These are phyloP conservation scores for Strigamia crassipes DNA, from an alignment of 2,888 invertebrate species.

Conservation along the genomic window DNA sequence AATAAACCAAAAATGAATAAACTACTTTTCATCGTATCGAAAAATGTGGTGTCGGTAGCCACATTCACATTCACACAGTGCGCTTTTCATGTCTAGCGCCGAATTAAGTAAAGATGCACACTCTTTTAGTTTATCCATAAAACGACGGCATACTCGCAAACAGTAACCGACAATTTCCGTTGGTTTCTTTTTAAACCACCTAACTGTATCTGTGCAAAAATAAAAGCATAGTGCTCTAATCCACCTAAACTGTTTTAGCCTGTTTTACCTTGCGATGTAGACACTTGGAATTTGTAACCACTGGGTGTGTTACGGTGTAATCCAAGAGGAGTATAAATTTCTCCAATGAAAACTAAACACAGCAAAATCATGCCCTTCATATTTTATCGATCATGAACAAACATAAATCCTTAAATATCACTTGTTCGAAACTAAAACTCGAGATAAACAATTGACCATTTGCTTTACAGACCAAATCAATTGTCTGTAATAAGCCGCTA, in stretches of 20 bases:
- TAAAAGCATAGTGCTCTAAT: background rate
- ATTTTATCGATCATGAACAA: background rate
- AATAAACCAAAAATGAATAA: background rate
- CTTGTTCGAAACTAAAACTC: background rate
- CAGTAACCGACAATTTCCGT: background rate
- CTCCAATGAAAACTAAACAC: background rate
- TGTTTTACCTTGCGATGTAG: background rate
- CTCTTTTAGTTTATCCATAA: background rate
- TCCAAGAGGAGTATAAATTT: background rate
- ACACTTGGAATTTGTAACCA: background rate
- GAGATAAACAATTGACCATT: background rate
- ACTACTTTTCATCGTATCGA: background rate
- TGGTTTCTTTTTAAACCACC: background rate
- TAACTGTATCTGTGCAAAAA: background rate
- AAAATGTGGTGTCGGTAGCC: background rate
- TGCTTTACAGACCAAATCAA: background rate
- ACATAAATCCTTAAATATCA: background rate
- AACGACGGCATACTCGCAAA: conserved; percentile 5
- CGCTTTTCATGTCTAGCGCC: background rate
- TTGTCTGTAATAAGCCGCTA: background rate
- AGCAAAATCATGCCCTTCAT: background rate
- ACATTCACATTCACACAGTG: background rate
- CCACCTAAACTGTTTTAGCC: background rate
- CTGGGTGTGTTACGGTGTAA: background rate
- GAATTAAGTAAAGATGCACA: background rate